A percentile compares a stretch with the other conserved stretches of the same genome.
Evolutionary conservation across 1,140 invertebrate genomes (phyloP).

Genomic region (Ditylenchus dipsaci): DNA sequence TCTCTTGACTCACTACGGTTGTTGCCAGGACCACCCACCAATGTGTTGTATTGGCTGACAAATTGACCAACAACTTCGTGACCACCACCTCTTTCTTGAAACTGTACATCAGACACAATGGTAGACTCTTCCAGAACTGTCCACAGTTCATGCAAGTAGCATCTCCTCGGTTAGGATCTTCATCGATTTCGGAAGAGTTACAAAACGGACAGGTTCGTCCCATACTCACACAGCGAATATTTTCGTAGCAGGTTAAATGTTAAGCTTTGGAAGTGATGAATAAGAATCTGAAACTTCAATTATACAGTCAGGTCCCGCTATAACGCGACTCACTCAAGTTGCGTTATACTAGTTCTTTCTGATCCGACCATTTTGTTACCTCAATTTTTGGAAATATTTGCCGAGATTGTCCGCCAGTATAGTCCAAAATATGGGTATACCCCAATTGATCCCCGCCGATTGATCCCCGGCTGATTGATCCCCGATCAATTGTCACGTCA

Average conservation of each 20-base stretch:
- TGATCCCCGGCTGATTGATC: too few relatives aligned
- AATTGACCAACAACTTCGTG: constrained; percentile 73
- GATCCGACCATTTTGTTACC: too few relatives aligned
- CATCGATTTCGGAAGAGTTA: constrained; percentile 54
- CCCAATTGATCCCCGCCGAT: too few relatives aligned
- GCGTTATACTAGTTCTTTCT: too few relatives aligned
- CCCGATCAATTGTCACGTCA: too few relatives aligned
- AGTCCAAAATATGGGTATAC: too few relatives aligned
- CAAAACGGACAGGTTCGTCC: constrained; percentile 51
- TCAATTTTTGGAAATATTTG: too few relatives aligned
- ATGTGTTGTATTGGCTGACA: constrained; percentile 42
- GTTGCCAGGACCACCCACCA: constrained; percentile 37
- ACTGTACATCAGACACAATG: constrained; percentile 91
- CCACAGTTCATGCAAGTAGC: constrained; percentile 93
- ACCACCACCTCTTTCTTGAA: constrained; percentile 84
- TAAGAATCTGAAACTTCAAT: too few relatives aligned
- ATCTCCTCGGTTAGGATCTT: constrained; percentile 69
- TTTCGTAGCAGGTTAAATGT: neutral
- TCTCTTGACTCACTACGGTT: constrained; percentile 48
- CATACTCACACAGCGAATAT: constrained; percentile 22
- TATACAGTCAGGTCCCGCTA: too few relatives aligned
- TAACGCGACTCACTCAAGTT: too few relatives aligned
- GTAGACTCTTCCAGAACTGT: constrained; percentile 88
- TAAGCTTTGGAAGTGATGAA: too few relatives aligned
- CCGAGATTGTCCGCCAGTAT: too few relatives aligned